Base-by-base conservation (phyloP, 1,140 invertebrate genomes). In the Paramacrobiotus metropolitanus region DNA sequence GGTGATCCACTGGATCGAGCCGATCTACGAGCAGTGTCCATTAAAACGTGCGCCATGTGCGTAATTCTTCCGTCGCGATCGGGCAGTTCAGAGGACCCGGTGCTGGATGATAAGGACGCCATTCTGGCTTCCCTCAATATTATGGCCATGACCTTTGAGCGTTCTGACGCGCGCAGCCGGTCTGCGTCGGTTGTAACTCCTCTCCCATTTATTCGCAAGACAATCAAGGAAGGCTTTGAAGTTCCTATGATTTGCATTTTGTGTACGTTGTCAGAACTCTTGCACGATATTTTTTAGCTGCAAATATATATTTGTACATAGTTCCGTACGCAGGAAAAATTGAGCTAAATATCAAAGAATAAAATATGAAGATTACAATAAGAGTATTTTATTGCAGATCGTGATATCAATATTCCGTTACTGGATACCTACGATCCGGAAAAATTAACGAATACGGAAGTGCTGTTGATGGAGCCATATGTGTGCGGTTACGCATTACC, bases 21-120 rank as follows among this genome's bases (percentile, higher is more conserved):
- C 48, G 48, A 55, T 24, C 48, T 55, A 28, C 48, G 48, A 28
- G 48, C 48, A 15, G 48, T 55, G 15, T 55, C 48, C 48, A 55
- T 55, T 55, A 55, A 55, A 24, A 55, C 48, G 28, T 55, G 48
- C 48, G 48, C 48, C 15, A 55, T 55, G 48, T 55, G 48, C 24
- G 48, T 55, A 24, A 24, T 55, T 15, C 48, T 55, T 15, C 48
- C 48, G 15, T 55, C 48, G 9, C 15, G 48, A 28, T 55, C 48
- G 4, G 48, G 48, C 48, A 24, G 48, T 9, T 55, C 48, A 15
- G 9, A 15, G 15, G 48, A 55, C 48, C 48, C 48, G 15, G 28
- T 55, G 9, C 24, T 55, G 15, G 48, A 55, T 28, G 48, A 55
- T 24, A 55, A 55, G 24, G 48, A 55, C 28, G 24, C 48, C 48